phyloP scores from a whole-genome alignment of 1,140 invertebrate species.

The Drosophila arawakana region DNA sequence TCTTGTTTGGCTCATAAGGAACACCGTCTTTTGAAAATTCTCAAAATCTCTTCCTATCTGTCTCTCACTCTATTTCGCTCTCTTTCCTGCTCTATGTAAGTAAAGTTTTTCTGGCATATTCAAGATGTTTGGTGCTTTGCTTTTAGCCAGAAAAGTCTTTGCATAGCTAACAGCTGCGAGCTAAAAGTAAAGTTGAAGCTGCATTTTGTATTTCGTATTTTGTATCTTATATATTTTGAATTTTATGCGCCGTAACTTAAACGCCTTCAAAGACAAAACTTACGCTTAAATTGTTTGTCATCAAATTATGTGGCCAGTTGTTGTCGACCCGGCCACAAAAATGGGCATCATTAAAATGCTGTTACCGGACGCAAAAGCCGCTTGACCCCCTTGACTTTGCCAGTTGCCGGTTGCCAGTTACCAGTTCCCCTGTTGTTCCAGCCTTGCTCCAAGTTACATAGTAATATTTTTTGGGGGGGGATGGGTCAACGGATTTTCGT shows the following conservation, averaged over 20 bases:
- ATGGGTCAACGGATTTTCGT: neutral
- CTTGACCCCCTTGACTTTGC: conserved; percentile 28
- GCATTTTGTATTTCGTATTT: neutral
- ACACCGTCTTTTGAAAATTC: conserved; percentile 53
- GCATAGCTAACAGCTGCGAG: conserved; percentile 25
- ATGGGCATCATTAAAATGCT: conserved; percentile 79
- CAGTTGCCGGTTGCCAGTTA: conserved; percentile 15
- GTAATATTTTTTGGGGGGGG: neutral
- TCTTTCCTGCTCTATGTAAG: too few relatives aligned
- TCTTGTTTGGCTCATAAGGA: conserved; percentile 34
- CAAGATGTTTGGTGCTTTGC: conserved; percentile 57
- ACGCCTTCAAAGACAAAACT: conserved; percentile 65
- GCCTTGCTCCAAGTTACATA: neutral
- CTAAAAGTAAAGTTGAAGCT: conserved; percentile 45
- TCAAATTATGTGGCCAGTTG: conserved; percentile 77
- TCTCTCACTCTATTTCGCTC: too few relatives aligned
- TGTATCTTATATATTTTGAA: neutral
- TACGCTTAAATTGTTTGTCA: conserved; percentile 76
- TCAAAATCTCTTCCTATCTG: neutral
- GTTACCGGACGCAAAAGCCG: conserved; percentile 57
- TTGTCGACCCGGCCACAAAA: conserved; percentile 56
- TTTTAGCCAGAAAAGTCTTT: conserved; percentile 34
- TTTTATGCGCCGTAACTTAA: conserved; percentile 48
- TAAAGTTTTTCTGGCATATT: conserved; percentile 64
- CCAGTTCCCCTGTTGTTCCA: neutral